Evolutionary conservation across 2,888 invertebrate species (phyloP).

Genomic region (Gerris lacustris): DNA sequence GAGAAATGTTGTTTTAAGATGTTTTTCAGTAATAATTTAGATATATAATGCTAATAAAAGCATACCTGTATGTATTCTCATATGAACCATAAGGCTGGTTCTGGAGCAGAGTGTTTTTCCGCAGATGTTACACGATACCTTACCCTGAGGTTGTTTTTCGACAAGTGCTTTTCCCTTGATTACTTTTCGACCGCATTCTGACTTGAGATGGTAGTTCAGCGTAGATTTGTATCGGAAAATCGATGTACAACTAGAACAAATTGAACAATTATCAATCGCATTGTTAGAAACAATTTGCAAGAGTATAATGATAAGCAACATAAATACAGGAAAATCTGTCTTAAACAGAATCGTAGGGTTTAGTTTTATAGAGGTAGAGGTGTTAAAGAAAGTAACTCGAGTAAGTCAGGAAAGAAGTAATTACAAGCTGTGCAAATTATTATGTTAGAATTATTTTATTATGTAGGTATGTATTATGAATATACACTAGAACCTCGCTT

Average conservation of each 20-base stretch:
- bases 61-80: constrained; percentile 26
- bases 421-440: no score
- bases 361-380: no score
- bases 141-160: constrained; percentile 17
- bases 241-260: constrained; percentile 22
- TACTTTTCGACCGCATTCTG: constrained; percentile 25
- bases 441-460: no score
- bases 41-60: no score
- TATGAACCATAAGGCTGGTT: constrained; percentile 27
- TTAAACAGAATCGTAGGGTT: background rate
- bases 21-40: no score
- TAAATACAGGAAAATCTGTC: background rate
- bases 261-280: background rate
- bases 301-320: background rate
- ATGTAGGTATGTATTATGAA: no score
- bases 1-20: no score
- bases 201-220: constrained; percentile 27
- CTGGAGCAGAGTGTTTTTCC: constrained; percentile 23
- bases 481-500: no score
- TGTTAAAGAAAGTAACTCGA: background rate
- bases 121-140: constrained; percentile 25
- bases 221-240: constrained; percentile 27
- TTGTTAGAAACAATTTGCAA: background rate
- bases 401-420: background rate
- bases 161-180: constrained; percentile 22